These are phyloP conservation scores for Nothobranchius kuhntae DNA, from an alignment of 2,113 vertebrate species.

Conservation along the genomic window DNA sequence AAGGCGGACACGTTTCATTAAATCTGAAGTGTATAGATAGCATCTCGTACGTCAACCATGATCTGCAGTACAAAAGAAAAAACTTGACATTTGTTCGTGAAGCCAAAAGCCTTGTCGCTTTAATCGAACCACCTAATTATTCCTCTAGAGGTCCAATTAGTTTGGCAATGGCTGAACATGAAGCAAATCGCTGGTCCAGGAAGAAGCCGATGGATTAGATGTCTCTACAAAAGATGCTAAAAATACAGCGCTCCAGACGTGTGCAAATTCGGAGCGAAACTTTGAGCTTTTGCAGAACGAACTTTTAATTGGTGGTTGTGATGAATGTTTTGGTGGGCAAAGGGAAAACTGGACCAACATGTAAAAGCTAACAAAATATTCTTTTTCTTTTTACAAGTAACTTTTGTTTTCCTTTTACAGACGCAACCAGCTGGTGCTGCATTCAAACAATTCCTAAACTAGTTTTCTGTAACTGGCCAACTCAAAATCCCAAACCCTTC, in stretches of 20 bases:
- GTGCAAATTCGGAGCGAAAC: conserved; percentile 32
- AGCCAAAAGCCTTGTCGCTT: conserved; percentile 54
- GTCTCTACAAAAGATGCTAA: conserved; percentile 40
- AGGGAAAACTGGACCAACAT: conserved; percentile 36
- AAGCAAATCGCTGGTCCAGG: conserved; percentile 42
- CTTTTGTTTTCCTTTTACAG: conserved; percentile 16
- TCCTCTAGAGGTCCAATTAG: conserved; percentile 72
- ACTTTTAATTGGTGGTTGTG: conserved; percentile 52
- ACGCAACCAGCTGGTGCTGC: conserved; percentile 1
- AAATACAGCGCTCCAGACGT: conserved; percentile 43
- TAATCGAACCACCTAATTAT: conserved; percentile 63
- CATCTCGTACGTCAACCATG: conserved; percentile 32
- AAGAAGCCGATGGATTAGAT: conserved; percentile 24
- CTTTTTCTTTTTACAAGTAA: conserved; percentile 10
- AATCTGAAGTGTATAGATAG: conserved; percentile 7
- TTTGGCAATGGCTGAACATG: conserved; percentile 54
- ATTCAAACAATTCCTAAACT: conserved; percentile 13
- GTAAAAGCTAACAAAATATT: conserved; percentile 11
- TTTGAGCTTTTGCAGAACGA: conserved; percentile 23
- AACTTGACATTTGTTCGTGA: conserved; percentile 44
- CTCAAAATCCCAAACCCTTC: neutral
- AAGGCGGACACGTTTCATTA: conserved; percentile 11
- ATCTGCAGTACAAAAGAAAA: conserved; percentile 36
- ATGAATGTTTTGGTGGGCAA: conserved; percentile 6
- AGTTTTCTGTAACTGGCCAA: conserved; percentile 7